These are phyloP conservation scores for Telmatherina bonti DNA, from an alignment of 2,797 vertebrate species.

Conservation along the genomic window DNA sequence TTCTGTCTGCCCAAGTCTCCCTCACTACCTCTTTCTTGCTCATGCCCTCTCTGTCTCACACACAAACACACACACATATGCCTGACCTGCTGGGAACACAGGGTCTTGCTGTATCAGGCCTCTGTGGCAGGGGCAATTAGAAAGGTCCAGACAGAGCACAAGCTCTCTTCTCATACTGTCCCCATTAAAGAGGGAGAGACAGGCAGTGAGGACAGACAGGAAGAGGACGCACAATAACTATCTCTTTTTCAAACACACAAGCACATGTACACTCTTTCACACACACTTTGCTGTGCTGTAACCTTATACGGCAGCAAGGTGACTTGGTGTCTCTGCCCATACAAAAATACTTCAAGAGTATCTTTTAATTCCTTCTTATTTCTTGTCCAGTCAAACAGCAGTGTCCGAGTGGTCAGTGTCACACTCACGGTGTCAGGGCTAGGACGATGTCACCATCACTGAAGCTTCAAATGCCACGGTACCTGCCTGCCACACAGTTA, in stretches of 20 bases:
- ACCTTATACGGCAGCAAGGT: slow-evolving; percentile 44
- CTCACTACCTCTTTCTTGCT: slow-evolving; percentile 35
- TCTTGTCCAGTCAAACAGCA: neutral
- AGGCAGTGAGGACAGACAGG: slow-evolving; percentile 64
- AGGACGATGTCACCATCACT: slow-evolving; percentile 51
- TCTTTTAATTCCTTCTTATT: slow-evolving; percentile 2
- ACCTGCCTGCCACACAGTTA: slow-evolving; percentile 51
- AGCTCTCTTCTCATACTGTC: slow-evolving; percentile 84
- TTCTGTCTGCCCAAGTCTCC: slow-evolving; percentile 89
- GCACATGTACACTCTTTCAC: slow-evolving; percentile 23
- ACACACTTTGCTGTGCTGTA: slow-evolving; percentile 28
- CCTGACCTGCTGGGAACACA: slow-evolving; percentile 93
- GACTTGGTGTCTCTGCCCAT: slow-evolving; percentile 23
- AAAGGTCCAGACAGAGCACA: slow-evolving; percentile 84
- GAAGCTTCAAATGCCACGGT: slow-evolving; percentile 44
- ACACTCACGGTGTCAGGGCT: too few relatives aligned
- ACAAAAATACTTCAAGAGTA: neutral
- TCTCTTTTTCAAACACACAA: slow-evolving; percentile 29
- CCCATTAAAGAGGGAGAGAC: slow-evolving; percentile 77
- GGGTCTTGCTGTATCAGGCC: slow-evolving; percentile 83
- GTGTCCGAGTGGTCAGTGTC: too few relatives aligned
- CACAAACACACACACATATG: slow-evolving; percentile 83
- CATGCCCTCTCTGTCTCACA: slow-evolving; percentile 73
- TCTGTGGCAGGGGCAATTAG: slow-evolving; percentile 85
- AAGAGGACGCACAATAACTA: slow-evolving; percentile 53